These are phyloP conservation scores for Thunnus thynnus DNA, from an alignment of 2,113 vertebrate genomes.

Conservation along the genomic window DNA sequence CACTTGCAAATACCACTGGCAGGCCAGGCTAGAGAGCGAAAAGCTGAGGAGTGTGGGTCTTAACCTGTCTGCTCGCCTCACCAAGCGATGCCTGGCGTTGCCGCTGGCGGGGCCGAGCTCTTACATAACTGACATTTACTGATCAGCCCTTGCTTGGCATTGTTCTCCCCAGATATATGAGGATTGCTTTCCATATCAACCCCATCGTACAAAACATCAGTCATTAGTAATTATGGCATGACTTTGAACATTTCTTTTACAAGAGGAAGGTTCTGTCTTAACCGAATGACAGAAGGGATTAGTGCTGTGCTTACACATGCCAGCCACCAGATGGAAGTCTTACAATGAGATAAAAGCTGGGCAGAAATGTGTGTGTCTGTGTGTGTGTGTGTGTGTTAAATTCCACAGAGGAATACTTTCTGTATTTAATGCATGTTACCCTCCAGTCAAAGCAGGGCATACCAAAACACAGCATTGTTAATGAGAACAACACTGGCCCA, in stretches of 20 bases:
- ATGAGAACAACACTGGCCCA: neutral
- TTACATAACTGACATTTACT: conserved; percentile 78
- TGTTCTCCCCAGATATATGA: conserved; percentile 27
- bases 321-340: conserved; percentile 75
- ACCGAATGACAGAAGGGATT: neutral
- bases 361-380: neutral
- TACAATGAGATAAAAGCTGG: conserved; percentile 5
- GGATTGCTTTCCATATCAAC: conserved; percentile 5
- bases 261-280: neutral
- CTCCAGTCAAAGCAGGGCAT: conserved; percentile 22
- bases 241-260: neutral
- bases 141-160: conserved; percentile 1
- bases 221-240: neutral
- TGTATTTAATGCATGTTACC: conserved; percentile 36
- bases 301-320: conserved; percentile 45
- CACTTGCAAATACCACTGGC: neutral
- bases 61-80: conserved; percentile 60
- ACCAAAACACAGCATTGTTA: conserved; percentile 13
- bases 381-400: neutral
- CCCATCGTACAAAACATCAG: neutral
- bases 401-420: conserved; percentile 10
- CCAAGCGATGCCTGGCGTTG: conserved; percentile 22
- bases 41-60: conserved; percentile 36
- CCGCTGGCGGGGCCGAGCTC: conserved; percentile 29
- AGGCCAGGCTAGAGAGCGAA: conserved; percentile 29